Percentiles rank a stretch among this genome's conserved stretches.
These are phyloP conservation scores for Sphaeridia pumilis DNA, from an alignment of 2,888 invertebrate species.

Conservation along the genomic window DNA sequence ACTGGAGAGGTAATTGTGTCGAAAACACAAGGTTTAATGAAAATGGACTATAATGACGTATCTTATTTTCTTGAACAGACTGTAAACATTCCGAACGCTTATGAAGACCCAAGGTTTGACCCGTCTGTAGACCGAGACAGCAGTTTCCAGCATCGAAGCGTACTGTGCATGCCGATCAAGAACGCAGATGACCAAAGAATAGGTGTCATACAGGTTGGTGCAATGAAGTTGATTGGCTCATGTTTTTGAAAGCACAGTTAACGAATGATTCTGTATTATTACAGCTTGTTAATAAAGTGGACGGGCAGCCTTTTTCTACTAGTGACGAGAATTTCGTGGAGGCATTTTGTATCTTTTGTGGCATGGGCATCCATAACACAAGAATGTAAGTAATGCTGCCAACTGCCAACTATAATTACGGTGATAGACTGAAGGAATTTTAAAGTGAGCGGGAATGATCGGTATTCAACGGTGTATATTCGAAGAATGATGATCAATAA, in stretches of 20 bases:
- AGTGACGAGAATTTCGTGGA: conserved; percentile 95
- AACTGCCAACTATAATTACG: too few species aligned
- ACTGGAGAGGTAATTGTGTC: conserved; percentile 73
- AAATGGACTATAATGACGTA: background rate
- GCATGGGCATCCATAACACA: conserved; percentile 93
- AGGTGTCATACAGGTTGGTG: conserved; percentile 66
- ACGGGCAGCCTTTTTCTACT: conserved; percentile 77
- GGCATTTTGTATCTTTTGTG: conserved; percentile 94
- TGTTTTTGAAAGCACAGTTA: background rate
- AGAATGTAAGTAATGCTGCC: conserved; percentile 59
- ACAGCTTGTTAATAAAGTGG: conserved; percentile 76
- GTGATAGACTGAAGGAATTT: too few species aligned
- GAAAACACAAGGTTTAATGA: background rate
- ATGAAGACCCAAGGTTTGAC: conserved; percentile 75
- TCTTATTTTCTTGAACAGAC: conserved; percentile 50
- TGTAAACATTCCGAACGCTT: conserved; percentile 80
- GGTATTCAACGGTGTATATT: too few species aligned
- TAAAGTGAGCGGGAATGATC: too few species aligned
- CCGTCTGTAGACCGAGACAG: conserved; percentile 69
- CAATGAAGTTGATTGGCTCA: background rate
- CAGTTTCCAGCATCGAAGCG: conserved; percentile 73
- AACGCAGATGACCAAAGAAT: conserved; percentile 84
- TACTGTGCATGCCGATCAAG: conserved; percentile 92
- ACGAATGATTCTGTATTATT: background rate
- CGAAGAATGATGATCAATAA: too few species aligned